A percentile compares a stretch with the other conserved stretches of the same genome.
Conservation (phyloP, 2,888 invertebrate genomes). For the Ophonus ardosiacus region DNA sequence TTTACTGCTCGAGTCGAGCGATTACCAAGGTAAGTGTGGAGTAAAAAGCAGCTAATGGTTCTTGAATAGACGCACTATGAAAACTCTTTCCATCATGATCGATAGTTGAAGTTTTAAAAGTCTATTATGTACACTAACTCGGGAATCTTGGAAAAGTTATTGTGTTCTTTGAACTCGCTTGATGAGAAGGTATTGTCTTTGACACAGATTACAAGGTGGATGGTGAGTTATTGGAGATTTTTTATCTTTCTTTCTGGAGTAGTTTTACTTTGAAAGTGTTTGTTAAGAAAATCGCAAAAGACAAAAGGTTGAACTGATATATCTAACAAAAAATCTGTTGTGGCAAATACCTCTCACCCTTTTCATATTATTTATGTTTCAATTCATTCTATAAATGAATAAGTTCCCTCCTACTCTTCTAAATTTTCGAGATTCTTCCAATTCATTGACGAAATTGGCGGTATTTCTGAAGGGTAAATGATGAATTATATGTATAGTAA, state of each 20-base stretch:
- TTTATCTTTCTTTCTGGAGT: background rate
- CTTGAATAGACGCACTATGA: slow-evolving; percentile 45
- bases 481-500: too few relatives aligned
- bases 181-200: slow-evolving; percentile 52
- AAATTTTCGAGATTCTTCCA: too few relatives aligned
- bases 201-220: slow-evolving; percentile 30
- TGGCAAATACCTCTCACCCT: too few relatives aligned
- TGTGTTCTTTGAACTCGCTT: slow-evolving; percentile 54
- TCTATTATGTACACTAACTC: slow-evolving; percentile 46
- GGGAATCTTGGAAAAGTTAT: slow-evolving; percentile 25
- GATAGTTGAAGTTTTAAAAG: slow-evolving; percentile 58
- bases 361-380: too few relatives aligned
- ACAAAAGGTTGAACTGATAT: background rate
- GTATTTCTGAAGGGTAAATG: too few relatives aligned
- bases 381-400: too few relatives aligned
- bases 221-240: background rate
- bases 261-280: background rate
- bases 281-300: background rate
- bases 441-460: too few relatives aligned
- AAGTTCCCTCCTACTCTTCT: too few relatives aligned
- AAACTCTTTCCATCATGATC: slow-evolving; percentile 51
- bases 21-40: slow-evolving; percentile 37
- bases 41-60: slow-evolving; percentile 59
- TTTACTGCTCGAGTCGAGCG: background rate
- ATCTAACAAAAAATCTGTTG: background rate